phyloP scores from a whole-genome alignment of 2,113 vertebrate species.

The Oncorhynchus kisutch region DNA sequence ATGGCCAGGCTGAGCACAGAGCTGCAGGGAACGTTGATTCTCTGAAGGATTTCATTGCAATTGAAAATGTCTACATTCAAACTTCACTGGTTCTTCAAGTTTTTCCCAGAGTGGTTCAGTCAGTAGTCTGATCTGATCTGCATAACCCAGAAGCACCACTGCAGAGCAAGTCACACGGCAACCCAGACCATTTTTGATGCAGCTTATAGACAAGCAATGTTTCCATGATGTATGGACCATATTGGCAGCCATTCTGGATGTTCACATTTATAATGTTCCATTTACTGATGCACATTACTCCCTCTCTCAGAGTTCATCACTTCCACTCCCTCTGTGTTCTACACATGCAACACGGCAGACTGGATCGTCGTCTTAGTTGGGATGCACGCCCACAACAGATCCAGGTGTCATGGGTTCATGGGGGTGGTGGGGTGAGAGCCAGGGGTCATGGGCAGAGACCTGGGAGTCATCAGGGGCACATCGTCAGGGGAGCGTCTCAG shows the following conservation, averaged over 20 bases:
- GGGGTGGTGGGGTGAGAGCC: slow-evolving; percentile 71
- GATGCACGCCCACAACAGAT: slow-evolving; percentile 83
- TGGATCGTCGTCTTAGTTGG: background rate
- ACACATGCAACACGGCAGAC: slow-evolving; percentile 61
- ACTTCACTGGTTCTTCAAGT: slow-evolving; percentile 86
- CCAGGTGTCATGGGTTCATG: slow-evolving; percentile 84
- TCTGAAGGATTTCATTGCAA: slow-evolving; percentile 62
- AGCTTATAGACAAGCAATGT: background rate
- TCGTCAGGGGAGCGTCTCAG: slow-evolving; percentile 92
- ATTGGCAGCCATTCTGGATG: background rate
- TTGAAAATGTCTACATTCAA: slow-evolving; percentile 81
- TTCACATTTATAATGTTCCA: slow-evolving; percentile 34
- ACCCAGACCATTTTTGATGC: no score
- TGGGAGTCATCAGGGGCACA: slow-evolving; percentile 89
- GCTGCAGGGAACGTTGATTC: slow-evolving; percentile 38
- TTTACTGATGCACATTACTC: slow-evolving; percentile 61
- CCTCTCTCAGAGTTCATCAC: slow-evolving; percentile 40
- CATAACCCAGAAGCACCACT: slow-evolving; percentile 18
- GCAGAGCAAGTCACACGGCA: no score
- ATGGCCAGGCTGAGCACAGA: slow-evolving; percentile 59
- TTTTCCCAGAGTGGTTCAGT: slow-evolving; percentile 33
- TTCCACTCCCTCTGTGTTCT: slow-evolving; percentile 37
- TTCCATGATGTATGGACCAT: background rate
- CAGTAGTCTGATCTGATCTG: slow-evolving; percentile 28
- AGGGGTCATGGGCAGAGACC: slow-evolving; percentile 67